Base-by-base conservation (phyloP, 2,888 invertebrate species). In the Tiliacea aurago region DNA sequence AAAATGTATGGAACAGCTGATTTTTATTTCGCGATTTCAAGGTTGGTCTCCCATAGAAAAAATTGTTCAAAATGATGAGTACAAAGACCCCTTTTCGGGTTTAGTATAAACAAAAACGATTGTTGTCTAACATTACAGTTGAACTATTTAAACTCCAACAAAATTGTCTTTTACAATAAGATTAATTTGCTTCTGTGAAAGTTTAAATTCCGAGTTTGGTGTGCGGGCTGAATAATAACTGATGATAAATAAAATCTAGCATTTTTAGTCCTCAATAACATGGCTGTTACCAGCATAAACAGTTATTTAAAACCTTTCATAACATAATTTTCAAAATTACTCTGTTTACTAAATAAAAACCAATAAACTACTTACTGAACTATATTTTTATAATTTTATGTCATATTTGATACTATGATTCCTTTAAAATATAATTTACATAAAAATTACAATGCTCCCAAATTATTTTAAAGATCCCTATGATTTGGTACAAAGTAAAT, bases 381-480 rank as follows among this genome's bases (percentile, higher is more conserved):
- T 51, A 41, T 28, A 58, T 23, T 45, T 62, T 62, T 43, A 53
- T n/a, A 15, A 49, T 20, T 15, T 63, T 43, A 76, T 64, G 28
- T 62, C 10, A 62, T 28, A 47, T 67, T 67, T 65, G 61, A 61
- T 61, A 78, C 28, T 15, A 49, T 65, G 15, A 59, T 79, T 56
- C 56, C 43, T 56, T 67, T 66, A 53, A 53, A 73, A 66, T 76
- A 78, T 59, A 63, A 78, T 78, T 65, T 70, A 82, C 82, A 82
- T 80, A 78, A 82, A 80, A 82, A 33, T 69, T 45, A 72, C 62
- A 78, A 80, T 72, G 66, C 23, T 65, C 72, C 69, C 72, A 43
- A 56, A 45, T 66, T 69, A 43, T 72, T 72, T 65, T 23, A 72
- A 63, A 69, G n/a, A 68, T 55, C 20, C 63, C 66, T 59, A 81